A percentile compares a stretch with the other conserved stretches of the same genome.
Evolutionary conservation across 1,140 invertebrate genomes (phyloP).

Genomic region (Panulirus ornatus): DNA sequence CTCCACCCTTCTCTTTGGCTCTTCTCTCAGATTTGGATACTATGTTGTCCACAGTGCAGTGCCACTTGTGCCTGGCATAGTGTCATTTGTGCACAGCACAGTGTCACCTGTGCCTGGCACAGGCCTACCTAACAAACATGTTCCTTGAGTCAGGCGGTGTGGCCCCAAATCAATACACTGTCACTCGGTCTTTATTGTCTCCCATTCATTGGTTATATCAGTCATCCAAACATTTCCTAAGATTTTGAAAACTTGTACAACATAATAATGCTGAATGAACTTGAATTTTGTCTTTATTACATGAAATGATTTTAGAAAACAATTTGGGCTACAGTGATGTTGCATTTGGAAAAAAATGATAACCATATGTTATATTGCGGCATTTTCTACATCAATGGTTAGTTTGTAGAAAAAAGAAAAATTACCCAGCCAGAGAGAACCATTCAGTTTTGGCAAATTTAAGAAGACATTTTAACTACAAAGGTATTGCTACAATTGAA

Average conservation of each 20-base stretch:
- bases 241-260: slow-evolving; percentile 6
- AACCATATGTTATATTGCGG: background rate
- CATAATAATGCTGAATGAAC: slow-evolving; percentile 3
- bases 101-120: slow-evolving; percentile 39
- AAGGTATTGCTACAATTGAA: slow-evolving; percentile 10
- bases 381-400: background rate
- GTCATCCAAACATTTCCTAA: slow-evolving; percentile 8
- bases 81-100: slow-evolving; percentile 24
- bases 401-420: background rate
- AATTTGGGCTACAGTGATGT: slow-evolving; percentile 3
- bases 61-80: slow-evolving; percentile 40
- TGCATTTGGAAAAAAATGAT: background rate
- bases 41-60: slow-evolving; percentile 38
- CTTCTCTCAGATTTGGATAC: slow-evolving; percentile 57
- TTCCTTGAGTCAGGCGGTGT: slow-evolving; percentile 56
- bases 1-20: slow-evolving; percentile 46
- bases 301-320: background rate
- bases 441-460: background rate
- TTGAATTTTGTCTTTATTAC: slow-evolving; percentile 5
- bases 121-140: slow-evolving; percentile 21
- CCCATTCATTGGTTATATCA: slow-evolving; percentile 17
- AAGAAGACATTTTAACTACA: background rate
- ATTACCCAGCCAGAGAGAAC: background rate
- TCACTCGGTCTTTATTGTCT: background rate
- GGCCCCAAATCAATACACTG: slow-evolving; percentile 40